Evolutionary conservation across 2,888 invertebrate genomes (phyloP).

Genomic region (Fabriciana adippe): DNA sequence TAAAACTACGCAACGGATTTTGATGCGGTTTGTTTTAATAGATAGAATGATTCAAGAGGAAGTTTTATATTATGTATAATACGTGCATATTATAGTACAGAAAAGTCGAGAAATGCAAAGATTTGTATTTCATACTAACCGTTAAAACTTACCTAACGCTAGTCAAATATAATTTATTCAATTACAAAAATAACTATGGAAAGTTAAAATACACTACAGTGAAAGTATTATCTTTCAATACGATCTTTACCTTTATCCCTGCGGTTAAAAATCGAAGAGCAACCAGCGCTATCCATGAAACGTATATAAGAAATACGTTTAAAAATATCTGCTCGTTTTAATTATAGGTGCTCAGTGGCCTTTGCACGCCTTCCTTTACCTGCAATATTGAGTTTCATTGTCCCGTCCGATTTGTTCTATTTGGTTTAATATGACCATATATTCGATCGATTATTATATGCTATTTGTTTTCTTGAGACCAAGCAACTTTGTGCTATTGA

Average conservation of each 20-base stretch:
- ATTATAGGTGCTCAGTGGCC: conserved; percentile 35
- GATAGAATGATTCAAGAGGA: too few relatives aligned
- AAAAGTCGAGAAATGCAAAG: too few relatives aligned
- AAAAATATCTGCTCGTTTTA: conserved; percentile 34
- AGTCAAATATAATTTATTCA: too few relatives aligned
- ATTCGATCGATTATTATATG: conserved; percentile 14
- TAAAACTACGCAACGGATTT: too few relatives aligned
- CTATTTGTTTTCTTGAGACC: conserved; percentile 17
- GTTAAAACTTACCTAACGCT: too few relatives aligned
- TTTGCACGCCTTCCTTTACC: conserved; percentile 27
- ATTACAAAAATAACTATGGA: neutral
- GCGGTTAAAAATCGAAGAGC: conserved; percentile 6
- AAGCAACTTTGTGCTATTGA: too few relatives aligned
- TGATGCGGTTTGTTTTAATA: too few relatives aligned
- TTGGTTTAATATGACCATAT: conserved; percentile 30
- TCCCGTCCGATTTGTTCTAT: conserved; percentile 35
- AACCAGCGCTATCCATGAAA: neutral
- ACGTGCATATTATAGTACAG: too few relatives aligned
- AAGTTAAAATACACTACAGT: neutral
- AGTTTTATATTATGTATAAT: too few relatives aligned
- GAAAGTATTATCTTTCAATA: conserved; percentile 7
- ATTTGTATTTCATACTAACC: too few relatives aligned
- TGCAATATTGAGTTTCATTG: conserved; percentile 38
- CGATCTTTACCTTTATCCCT: conserved; percentile 3
- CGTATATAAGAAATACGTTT: conserved; percentile 1